Base-by-base conservation (phyloP, 2,113 vertebrate species). In the Irena cyanogastra region DNA sequence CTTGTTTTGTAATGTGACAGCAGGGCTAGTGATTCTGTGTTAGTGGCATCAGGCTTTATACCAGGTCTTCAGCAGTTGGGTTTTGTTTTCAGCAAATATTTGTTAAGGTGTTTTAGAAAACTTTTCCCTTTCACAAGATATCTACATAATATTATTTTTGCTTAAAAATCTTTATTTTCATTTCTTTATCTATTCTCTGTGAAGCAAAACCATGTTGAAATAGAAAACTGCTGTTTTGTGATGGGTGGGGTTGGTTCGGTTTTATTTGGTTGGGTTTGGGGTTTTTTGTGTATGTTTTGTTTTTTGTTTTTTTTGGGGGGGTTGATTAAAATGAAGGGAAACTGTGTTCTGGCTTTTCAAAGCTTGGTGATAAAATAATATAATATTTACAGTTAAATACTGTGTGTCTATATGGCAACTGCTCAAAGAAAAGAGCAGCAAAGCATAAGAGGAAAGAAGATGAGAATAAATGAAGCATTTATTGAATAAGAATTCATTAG, bases 201-300 rank as follows among this genome's bases (percentile, higher is more conserved):
- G 26, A 74, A 64, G 69, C 0, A 3, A 75, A 90, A 75, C 3
- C 4, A 16, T 8, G 92, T 78, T 12, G 82, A 91, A 91, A 79
- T 59, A 24, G 56, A 74, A 24, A 60, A 56, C 24, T 81, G 16
- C 60, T 70, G 6, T 35, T 80, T 35, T 79, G 15, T 24, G n/a
- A n/a, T 74, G 44, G 5, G 10, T 45, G 52, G 23, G 1, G 1
- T 35, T 24, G 13, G 0, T 42, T 81, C 42, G 3, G 2, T 17
- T 80, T 14, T 9, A 7, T 30, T 33, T 47, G 42, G 15, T 23
- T 24, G 11, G 56, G 21, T 54, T 54, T 70, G 5, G 30, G 30
- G 1, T 18, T 33, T 28, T 68, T n/a, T n/a, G 3, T 49, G 7
- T 21, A 3, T 16, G 10, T 15, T 17, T 42, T 33, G 13, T 10